Conservation (phyloP, 2,888 invertebrate genomes). For the Kryphioiulus occultus region DNA sequence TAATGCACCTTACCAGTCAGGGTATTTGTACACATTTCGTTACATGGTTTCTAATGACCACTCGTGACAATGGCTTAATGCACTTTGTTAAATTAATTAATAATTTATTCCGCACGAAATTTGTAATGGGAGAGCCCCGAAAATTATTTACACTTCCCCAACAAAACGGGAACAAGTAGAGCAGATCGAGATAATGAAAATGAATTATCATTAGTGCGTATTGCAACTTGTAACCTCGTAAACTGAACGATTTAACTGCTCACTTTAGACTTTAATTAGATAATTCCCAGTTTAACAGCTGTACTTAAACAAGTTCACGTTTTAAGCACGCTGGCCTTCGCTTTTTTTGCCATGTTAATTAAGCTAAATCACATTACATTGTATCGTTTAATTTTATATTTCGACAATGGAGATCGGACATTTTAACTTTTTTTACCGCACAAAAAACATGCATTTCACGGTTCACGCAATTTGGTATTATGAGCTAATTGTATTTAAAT, state of each 20-base stretch:
- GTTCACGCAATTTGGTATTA: too few relatives aligned
- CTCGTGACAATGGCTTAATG: not conserved
- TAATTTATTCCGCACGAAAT: slow-evolving; percentile 21
- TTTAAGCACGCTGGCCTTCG: not conserved
- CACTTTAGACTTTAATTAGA: slow-evolving; percentile 39
- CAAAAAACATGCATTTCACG: too few relatives aligned
- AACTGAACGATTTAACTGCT: slow-evolving; percentile 28
- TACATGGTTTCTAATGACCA: not conserved
- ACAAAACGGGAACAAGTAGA: not conserved
- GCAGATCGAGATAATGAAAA: slow-evolving; percentile 26
- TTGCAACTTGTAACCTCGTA: slow-evolving; percentile 35
- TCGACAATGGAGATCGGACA: not conserved
- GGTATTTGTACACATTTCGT: not conserved
- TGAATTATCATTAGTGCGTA: slow-evolving; percentile 16
- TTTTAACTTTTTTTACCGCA: not conserved
- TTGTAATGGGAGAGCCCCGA: not conserved
- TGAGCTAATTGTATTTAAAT: too few relatives aligned
- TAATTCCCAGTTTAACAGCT: slow-evolving; percentile 37
- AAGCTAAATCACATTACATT: not conserved
- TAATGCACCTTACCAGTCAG: not conserved
- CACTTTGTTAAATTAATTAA: not conserved
- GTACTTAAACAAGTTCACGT: slow-evolving; percentile 36
- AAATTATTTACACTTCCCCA: slow-evolving; percentile 22
- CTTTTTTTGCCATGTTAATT: not conserved
- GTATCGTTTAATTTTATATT: not conserved